These are phyloP conservation scores for Colinus virginianus DNA, from an alignment of 2,113 vertebrate genomes.

Conservation along the genomic window DNA sequence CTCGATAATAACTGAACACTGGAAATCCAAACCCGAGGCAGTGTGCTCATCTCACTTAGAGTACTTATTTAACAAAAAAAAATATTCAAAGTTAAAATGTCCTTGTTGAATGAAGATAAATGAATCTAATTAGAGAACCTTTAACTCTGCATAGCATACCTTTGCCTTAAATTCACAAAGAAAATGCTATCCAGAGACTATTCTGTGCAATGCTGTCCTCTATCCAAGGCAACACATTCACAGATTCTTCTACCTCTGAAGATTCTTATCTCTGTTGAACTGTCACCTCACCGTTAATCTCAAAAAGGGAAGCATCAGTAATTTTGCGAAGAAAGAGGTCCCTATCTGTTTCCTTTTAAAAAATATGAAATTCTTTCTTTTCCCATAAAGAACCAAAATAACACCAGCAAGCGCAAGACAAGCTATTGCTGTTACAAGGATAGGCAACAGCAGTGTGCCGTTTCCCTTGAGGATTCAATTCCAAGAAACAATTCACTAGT, in stretches of 20 bases:
- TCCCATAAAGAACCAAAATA: background rate
- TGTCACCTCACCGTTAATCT: background rate
- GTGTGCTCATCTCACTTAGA: background rate
- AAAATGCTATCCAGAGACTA: background rate
- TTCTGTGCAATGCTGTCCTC: background rate
- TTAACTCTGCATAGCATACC: background rate
- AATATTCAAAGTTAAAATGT: background rate
- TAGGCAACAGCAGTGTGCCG: background rate
- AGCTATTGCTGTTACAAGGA: background rate
- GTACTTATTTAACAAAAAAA: background rate
- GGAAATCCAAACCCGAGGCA: background rate
- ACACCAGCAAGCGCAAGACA: background rate
- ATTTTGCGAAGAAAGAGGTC: background rate
- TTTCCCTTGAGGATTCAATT: rapidly evolving
- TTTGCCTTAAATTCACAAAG: background rate
- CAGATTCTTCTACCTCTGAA: background rate
- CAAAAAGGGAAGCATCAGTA: background rate
- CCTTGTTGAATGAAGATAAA: background rate
- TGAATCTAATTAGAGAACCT: background rate
- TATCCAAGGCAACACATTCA: background rate
- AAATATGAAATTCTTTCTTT: background rate
- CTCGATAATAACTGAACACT: background rate
- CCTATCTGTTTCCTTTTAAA: background rate
- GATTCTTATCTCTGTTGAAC: background rate
- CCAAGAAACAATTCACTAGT: background rate